These are phyloP conservation scores for Crotalus viridis DNA, from an alignment of 2,113 vertebrate genomes.

Conservation along the genomic window DNA sequence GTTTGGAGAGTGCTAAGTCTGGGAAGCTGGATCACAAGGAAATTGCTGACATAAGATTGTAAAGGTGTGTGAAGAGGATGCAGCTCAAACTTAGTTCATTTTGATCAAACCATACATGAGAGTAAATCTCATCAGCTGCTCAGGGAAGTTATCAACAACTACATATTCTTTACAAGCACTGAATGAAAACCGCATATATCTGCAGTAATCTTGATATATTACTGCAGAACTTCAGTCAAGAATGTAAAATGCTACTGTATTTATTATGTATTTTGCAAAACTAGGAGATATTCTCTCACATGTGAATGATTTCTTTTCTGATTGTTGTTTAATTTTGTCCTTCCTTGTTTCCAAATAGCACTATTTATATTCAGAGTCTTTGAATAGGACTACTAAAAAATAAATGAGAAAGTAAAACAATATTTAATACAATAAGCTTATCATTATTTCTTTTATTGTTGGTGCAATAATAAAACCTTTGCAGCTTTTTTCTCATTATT, in stretches of 20 bases:
- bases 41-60: neutral
- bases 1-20: neutral
- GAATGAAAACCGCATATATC: neutral
- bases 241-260: neutral
- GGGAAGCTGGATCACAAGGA: neutral
- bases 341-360: neutral
- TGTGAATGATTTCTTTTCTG: neutral
- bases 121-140: neutral
- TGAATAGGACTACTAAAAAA: neutral
- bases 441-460: constrained; percentile 35
- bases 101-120: neutral
- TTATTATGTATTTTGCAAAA: neutral
- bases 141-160: neutral
- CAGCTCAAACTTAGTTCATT: neutral
- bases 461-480: constrained; percentile 4
- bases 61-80: neutral
- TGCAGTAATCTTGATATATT: neutral
- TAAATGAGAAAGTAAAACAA: neutral
- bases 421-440: neutral
- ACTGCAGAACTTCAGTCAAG: neutral
- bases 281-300: neutral
- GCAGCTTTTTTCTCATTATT: neutral
- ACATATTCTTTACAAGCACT: neutral
- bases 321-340: neutral
- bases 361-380: neutral